Percentiles rank a stretch among this genome's conserved stretches.
Evolutionary conservation across 1,140 invertebrate species (phyloP).

Genomic region (Euwallacea similis): DNA sequence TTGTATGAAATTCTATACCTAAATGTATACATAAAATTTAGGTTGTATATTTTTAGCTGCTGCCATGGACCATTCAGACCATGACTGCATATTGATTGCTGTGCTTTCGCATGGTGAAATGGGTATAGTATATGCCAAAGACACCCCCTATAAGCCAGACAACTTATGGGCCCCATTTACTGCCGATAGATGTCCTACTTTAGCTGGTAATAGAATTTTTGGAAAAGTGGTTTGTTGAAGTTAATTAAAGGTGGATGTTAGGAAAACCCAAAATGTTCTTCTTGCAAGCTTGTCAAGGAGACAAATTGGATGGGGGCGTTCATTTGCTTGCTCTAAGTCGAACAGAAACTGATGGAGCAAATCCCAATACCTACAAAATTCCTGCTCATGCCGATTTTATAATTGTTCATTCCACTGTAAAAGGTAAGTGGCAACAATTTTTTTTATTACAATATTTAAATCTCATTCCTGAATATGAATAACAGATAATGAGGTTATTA

Average conservation of each 20-base stretch:
- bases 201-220: constrained; percentile 63
- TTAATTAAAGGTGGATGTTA: constrained; percentile 3
- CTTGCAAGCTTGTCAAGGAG: constrained; percentile 90
- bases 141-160: constrained; percentile 82
- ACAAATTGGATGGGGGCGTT: constrained; percentile 76
- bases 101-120: constrained; percentile 90
- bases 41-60: constrained; percentile 54
- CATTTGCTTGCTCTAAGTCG: constrained; percentile 56
- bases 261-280: constrained; percentile 92
- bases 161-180: constrained; percentile 84
- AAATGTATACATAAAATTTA: too few species aligned
- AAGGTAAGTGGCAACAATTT: constrained; percentile 60
- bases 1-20: too few species aligned
- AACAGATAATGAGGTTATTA: too few species aligned
- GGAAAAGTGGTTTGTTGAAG: too few species aligned
- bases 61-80: constrained; percentile 63
- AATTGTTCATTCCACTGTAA: constrained; percentile 91
- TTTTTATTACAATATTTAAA: neutral
- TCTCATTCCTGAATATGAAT: neutral
- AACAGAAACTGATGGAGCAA: constrained; percentile 75
- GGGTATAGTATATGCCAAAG: constrained; percentile 84
- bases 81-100: constrained; percentile 56
- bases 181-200: constrained; percentile 77
- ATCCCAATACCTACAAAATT: constrained; percentile 73
- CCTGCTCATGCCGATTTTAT: constrained; percentile 93